Base-by-base conservation (phyloP, 2,888 invertebrate genomes). In the Dicyrtomina minuta region DNA sequence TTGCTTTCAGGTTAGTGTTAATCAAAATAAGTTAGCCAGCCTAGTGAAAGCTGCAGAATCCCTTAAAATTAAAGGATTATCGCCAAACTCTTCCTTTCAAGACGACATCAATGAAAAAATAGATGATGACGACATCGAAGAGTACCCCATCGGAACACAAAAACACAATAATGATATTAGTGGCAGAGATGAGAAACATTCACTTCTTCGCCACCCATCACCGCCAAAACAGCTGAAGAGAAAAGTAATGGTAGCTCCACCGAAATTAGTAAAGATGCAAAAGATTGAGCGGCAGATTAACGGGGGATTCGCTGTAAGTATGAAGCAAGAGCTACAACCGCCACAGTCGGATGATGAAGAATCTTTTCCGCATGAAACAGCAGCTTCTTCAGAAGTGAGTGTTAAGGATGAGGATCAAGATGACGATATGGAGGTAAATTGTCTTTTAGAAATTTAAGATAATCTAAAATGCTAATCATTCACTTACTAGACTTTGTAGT, bases 1-100 rank as follows among this genome's bases (percentile, higher is more conserved):
- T n/a, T n/a, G n/a, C n/a, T n/a, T n/a, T n/a, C n/a, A n/a, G n/a
- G 92, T 92, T 41, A 92, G 91, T 80, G 91, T 92, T 0, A 90
- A 91, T 2, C 92, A 92, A 79, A 91, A 92, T 68, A 91, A 92
- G 72, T 83, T 93, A 62, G 89, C 91, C 41, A 89, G 90, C 76
- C 82, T 93, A n/a, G 83, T 93, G 12, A 89, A 89, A 79, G 91
- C 91, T 0, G 93, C 93, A 0, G 92, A 92, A 80, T 89, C 91
- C 17, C 81, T 93, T 78, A 91, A 92, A 80, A 91, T 92, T 71
- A 87, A 91, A 79, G 92, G 92, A 79, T 80, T 87, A 46, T 84
- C 84, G 74, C 67, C 74, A n/a, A 75, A 74, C 20, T 61, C 77
- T 5, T 56, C 68, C 2, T 56, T 71, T 12, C 59, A 60, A 10